These are phyloP conservation scores for Acipenser transmontanus DNA, from an alignment of 2,797 vertebrate genomes.

Conservation along the genomic window DNA sequence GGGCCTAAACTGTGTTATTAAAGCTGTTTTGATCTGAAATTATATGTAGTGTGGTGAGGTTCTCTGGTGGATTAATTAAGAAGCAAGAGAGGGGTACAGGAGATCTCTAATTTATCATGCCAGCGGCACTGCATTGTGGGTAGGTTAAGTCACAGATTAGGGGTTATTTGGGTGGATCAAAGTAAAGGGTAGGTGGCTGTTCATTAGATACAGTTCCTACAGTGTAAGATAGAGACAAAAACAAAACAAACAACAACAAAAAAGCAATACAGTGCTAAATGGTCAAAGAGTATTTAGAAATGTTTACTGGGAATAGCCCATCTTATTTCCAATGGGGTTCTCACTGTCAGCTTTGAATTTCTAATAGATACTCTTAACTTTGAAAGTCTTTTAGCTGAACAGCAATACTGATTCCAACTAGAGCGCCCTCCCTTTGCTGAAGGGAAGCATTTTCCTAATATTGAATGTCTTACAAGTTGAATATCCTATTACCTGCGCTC, in stretches of 20 bases:
- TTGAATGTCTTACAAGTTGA: too few species aligned
- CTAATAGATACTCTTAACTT: neutral
- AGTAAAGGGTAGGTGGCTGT: constrained; percentile 28
- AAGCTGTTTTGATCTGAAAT: constrained; percentile 27
- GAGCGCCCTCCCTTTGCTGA: too few species aligned
- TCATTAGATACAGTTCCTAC: constrained; percentile 38
- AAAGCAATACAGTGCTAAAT: constrained; percentile 20
- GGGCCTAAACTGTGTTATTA: neutral
- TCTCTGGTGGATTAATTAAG: constrained; percentile 45
- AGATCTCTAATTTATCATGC: constrained; percentile 38
- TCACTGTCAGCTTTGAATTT: neutral
- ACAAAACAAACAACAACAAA: constrained; percentile 9
- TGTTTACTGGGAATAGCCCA: constrained; percentile 21
- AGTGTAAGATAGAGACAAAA: constrained; percentile 25
- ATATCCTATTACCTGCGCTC: too few species aligned
- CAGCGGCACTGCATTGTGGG: constrained; percentile 28
- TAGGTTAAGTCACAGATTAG: constrained; percentile 46
- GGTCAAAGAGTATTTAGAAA: constrained; percentile 7
- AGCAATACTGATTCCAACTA: too few species aligned
- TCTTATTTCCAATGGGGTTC: neutral
- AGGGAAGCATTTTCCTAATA: too few species aligned
- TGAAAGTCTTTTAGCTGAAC: neutral
- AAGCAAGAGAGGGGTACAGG: constrained; percentile 30
- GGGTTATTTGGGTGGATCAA: constrained; percentile 35
- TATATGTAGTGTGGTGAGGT: constrained; percentile 30